A percentile compares a stretch with the other conserved stretches of the same genome.
phyloP scores from a whole-genome alignment of 1,140 invertebrate species.

The Hyposmocoma kahamanoa region DNA sequence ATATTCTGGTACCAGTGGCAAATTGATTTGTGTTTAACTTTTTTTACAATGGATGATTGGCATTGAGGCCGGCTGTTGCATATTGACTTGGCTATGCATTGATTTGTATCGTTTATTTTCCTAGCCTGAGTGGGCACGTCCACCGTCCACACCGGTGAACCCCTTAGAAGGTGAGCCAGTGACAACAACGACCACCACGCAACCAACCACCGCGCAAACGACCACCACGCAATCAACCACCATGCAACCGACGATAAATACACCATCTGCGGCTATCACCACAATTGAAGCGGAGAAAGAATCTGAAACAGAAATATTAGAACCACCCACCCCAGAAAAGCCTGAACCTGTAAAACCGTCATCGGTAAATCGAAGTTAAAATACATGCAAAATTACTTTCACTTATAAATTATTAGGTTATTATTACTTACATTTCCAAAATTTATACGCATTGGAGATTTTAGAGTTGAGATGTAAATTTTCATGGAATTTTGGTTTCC shows the following conservation, averaged over 20 bases:
- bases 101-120: slow-evolving; percentile 18
- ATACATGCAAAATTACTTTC: too few species aligned
- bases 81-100: too few species aligned
- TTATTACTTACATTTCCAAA: too few species aligned
- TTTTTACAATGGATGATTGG: too few species aligned
- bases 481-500: too few species aligned
- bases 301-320: not conserved
- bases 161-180: slow-evolving; percentile 47
- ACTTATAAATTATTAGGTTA: too few species aligned
- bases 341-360: not conserved
- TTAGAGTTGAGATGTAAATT: too few species aligned
- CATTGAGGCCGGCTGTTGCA: too few species aligned
- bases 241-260: slow-evolving; percentile 21
- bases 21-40: too few species aligned
- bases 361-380: not conserved
- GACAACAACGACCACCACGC: slow-evolving; percentile 51
- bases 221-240: slow-evolving; percentile 31
- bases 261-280: slow-evolving; percentile 19
- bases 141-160: slow-evolving; percentile 76
- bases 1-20: too few species aligned
- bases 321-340: not conserved
- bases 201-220: slow-evolving; percentile 28
- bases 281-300: slow-evolving; percentile 10
- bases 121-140: slow-evolving; percentile 82
- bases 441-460: too few species aligned